Evolutionary conservation across 2,888 invertebrate species (phyloP), one percentile per base, ranked within the genome.

Genomic region (Catocala sponsa): DNA sequence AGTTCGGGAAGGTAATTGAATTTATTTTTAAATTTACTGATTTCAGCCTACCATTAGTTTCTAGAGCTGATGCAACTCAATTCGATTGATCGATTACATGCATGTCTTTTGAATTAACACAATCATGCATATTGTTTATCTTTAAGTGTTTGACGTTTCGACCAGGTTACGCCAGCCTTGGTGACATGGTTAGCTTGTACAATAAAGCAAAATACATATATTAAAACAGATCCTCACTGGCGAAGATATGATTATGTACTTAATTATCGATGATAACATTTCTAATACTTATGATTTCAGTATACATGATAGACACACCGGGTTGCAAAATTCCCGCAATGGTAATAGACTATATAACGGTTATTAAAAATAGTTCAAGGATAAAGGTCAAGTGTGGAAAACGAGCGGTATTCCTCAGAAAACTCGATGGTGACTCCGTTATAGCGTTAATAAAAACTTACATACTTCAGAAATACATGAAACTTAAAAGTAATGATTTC

Each of bases 291-390:
- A 35, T 10, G 12, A 46, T 87, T 84, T 67, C 80, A 91, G 90
- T 60, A 11, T 73, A 76, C 51, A 78, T 88, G 79, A 68, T 93
- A 50, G 67, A 87, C 48, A 91, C 90, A 7, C 76, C 80, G 1
- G 92, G 92, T 2, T 92, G 93, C 68, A 81, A 86, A 80, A 92
- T 93, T 63, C 93, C 92, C 1, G 38, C 86, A 47, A 60, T 72
- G 12, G 70, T 83, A 67, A 68, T 90, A 6, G 59, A 84, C 35
- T 92, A 88, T 58, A 66, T 66, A 53, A 85, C 80, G 59, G 50
- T 75, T 47, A 46, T 75, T 9, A 70, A 61, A 58, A 72, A 70
- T 42, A 55, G 46, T 32, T 67, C 60, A 5, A 78, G 71, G 62
- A 80, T 75, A 13, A 51, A 53, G 2, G 53, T 64, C 5, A 74